phyloP scores from a whole-genome alignment of 2,113 vertebrate species.

The Corydoras maculifer region DNA sequence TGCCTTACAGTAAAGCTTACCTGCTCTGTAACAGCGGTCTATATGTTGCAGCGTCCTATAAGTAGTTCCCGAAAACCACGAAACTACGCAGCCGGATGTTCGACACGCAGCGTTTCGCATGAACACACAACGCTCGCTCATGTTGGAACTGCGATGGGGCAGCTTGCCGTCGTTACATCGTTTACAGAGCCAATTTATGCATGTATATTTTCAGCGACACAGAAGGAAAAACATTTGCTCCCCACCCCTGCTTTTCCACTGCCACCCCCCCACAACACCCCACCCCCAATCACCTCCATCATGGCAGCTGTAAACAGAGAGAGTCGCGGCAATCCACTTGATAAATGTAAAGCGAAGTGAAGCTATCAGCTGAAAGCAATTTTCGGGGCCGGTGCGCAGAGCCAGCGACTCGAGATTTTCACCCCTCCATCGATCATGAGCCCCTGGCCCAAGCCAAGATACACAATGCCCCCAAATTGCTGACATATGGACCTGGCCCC shows the following conservation, averaged over 20 bases:
- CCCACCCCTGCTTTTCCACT: slow-evolving; percentile 10
- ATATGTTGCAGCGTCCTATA: too few relatives aligned
- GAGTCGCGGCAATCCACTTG: slow-evolving; percentile 71
- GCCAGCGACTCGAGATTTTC: slow-evolving; percentile 83
- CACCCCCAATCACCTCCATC: slow-evolving; percentile 38
- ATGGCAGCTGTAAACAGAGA: slow-evolving; percentile 62
- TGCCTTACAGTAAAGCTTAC: too few relatives aligned
- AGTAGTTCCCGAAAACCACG: too few relatives aligned
- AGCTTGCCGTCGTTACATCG: slow-evolving; percentile 44
- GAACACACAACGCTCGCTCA: too few relatives aligned
- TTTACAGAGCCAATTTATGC: slow-evolving; percentile 63
- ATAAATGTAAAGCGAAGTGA: slow-evolving; percentile 88
- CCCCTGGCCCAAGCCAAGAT: slow-evolving; percentile 86
- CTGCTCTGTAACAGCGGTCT: too few relatives aligned
- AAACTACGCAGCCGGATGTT: too few relatives aligned
- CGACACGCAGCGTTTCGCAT: too few relatives aligned
- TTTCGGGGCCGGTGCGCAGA: slow-evolving; percentile 74
- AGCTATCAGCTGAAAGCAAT: slow-evolving; percentile 96
- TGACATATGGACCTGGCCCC: slow-evolving; percentile 87
- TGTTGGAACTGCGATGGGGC: slow-evolving; percentile 1
- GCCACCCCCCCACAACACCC: not conserved
- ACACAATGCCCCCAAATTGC: slow-evolving; percentile 98
- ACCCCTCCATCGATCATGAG: slow-evolving; percentile 96
- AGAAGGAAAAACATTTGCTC: slow-evolving; percentile 59
- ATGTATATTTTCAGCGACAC: slow-evolving; percentile 65